Base-by-base conservation (phyloP, 2,113 vertebrate genomes). In the Triplophysa dalaica region DNA sequence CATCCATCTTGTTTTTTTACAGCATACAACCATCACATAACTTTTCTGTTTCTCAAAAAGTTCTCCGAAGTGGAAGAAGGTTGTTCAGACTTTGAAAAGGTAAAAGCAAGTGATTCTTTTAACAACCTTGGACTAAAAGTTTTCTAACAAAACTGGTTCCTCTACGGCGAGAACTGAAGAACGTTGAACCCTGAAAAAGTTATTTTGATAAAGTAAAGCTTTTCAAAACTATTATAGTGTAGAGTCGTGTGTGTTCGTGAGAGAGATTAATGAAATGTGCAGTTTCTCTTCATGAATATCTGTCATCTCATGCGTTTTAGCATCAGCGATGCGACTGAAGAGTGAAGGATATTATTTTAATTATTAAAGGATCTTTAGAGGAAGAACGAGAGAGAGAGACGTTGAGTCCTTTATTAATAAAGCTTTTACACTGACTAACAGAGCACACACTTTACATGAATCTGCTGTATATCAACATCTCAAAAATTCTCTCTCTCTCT, bases 331-430 rank as follows among this genome's bases (percentile, higher is more conserved):
- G 58, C 16, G 38, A 75, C 43, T 48, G 72, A 75, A 75, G 58
- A 63, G 56, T 75, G 72, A 75, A 45, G 56, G 72, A 75, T 75
- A 24, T 48, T 48, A n/a, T 75, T 45, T 75, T 63, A 75, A 75
- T 75, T 75, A 75, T 75, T 75, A n/a, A 62, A 75, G 72, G 29
- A 29, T 29, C 29, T 29, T 29, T 9, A 62, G 72, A 4, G 22
- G 38, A 62, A 62, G 58, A 70, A 50, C 26, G 52, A 70, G 69
- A 56, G 69, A 75, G 54, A 61, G 58, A 63, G 56, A 75, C 41
- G 58, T 26, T 48, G 21, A 48, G 33, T 75, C 38, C 58, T 75
- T 48, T 61, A 75, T 75, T 75, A 75, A 75, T 75, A 41, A 73
- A 33, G n/a, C 70, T 73, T 62, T 16, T 13, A 43, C 58, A 48